Evolutionary conservation across 2,888 invertebrate genomes (phyloP).

Genomic region (Flabesymbios commensalis): DNA sequence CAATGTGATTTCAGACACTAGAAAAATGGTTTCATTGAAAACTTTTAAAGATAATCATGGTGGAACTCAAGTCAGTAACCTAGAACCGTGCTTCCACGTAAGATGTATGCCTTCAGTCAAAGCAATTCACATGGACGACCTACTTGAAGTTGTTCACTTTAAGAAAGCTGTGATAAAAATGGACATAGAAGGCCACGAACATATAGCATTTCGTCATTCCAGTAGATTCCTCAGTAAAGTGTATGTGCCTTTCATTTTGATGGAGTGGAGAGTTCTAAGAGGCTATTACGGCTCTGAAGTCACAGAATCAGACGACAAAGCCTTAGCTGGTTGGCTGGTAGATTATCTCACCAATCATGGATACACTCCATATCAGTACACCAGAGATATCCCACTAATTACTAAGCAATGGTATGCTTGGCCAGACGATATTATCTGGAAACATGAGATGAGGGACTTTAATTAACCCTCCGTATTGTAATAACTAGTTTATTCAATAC

Average conservation of each 20-base stretch:
- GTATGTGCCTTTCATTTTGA: constrained; percentile 30
- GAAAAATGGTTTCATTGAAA: constrained; percentile 9
- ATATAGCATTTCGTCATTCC: constrained; percentile 24
- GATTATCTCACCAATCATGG: constrained; percentile 18
- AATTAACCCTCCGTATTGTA: no score
- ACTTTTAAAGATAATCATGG: constrained; percentile 26
- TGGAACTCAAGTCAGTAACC: constrained; percentile 13
- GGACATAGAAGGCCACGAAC: constrained; percentile 39
- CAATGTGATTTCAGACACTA: constrained; percentile 27
- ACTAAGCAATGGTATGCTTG: constrained; percentile 32
- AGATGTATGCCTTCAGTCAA: constrained; percentile 2
- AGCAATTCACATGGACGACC: constrained; percentile 28
- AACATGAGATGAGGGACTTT: constrained; percentile 15
- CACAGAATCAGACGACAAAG: constrained; percentile 26
- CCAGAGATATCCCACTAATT: constrained; percentile 15
- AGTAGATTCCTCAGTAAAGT: constrained; percentile 21
- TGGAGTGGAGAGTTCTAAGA: constrained; percentile 37
- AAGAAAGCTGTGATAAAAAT: constrained; percentile 33
- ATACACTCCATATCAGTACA: constrained; percentile 15
- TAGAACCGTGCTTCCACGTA: constrained; percentile 15
- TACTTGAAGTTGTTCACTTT: constrained; percentile 28
- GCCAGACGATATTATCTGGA: constrained; percentile 38
- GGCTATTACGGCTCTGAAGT: constrained; percentile 25
- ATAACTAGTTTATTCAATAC: no score
- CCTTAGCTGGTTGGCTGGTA: constrained; percentile 22